Evolutionary conservation across 1,140 invertebrate genomes (phyloP).

Genomic region (honey bee (Apis mellifera)): DNA sequence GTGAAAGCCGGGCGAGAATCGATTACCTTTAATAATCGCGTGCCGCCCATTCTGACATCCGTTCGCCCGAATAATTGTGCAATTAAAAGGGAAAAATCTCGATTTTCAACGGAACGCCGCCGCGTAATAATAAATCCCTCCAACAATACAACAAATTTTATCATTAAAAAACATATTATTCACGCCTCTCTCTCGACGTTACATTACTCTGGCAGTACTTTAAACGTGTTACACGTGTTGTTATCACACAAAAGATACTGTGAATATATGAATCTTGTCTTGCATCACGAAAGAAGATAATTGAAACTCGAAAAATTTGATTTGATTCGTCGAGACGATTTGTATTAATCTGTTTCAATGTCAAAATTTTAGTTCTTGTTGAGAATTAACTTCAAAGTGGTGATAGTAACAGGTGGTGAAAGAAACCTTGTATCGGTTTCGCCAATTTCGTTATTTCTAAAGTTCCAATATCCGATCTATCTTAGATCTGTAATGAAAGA

Average conservation of each 20-base stretch:
- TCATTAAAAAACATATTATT: not conserved
- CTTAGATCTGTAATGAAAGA: not conserved
- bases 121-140: not conserved
- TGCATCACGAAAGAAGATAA: too few species aligned
- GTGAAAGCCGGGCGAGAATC: constrained; percentile 16
- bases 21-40: constrained; percentile 19
- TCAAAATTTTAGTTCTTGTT: not conserved
- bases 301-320: too few species aligned
- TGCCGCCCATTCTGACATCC: not conserved
- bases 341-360: too few species aligned
- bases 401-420: not conserved
- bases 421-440: not conserved
- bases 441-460: not conserved
- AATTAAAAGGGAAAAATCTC: constrained; percentile 9
- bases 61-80: not conserved
- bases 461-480: constrained; percentile 3
- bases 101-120: not conserved
- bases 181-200: not conserved
- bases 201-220: not conserved
- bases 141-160: not conserved
- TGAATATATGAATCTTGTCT: too few species aligned
- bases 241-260: too few species aligned
- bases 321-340: too few species aligned
- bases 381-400: too few species aligned
- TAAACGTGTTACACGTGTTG: too few species aligned